Evolutionary conservation across 2,113 vertebrate species (phyloP).

Genomic region (Cavia porcellus): DNA sequence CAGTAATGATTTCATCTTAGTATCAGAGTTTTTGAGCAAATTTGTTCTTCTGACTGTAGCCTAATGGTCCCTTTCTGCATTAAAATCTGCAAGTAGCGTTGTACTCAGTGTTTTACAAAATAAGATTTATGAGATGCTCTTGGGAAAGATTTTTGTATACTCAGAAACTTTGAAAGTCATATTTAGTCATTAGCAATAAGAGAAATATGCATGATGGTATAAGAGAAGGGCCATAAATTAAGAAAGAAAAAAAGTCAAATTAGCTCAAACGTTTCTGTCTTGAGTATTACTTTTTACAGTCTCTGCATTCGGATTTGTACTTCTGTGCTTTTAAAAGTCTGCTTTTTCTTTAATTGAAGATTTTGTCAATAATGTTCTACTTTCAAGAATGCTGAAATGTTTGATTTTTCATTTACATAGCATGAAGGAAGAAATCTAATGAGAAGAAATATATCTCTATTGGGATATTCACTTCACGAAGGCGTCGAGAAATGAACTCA

Average conservation of each 20-base stretch:
- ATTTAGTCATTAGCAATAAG: not conserved
- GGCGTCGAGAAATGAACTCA: not conserved
- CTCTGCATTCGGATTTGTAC: not conserved
- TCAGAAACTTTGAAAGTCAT: not conserved
- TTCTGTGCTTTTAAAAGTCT: not conserved
- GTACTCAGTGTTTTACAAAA: not conserved
- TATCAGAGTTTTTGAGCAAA: not conserved
- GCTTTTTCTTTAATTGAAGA: not conserved
- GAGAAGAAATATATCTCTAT: not conserved
- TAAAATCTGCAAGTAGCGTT: not conserved
- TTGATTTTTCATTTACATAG: not conserved
- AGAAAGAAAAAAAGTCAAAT: not conserved
- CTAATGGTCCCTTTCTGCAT: not conserved
- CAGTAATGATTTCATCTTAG: not conserved
- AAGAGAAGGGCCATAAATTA: not conserved
- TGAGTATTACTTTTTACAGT: not conserved
- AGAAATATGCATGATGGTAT: not conserved
- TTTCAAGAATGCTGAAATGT: not conserved
- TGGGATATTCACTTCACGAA: not conserved
- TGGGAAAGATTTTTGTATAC: not conserved
- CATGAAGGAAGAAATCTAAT: not conserved
- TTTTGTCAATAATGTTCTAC: not conserved
- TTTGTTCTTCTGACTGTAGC: not conserved
- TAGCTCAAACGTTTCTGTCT: not conserved
- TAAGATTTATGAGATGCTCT: not conserved